Conservation (phyloP, 2,888 invertebrate genomes). For the Acanthosepion pharaonis region DNA sequence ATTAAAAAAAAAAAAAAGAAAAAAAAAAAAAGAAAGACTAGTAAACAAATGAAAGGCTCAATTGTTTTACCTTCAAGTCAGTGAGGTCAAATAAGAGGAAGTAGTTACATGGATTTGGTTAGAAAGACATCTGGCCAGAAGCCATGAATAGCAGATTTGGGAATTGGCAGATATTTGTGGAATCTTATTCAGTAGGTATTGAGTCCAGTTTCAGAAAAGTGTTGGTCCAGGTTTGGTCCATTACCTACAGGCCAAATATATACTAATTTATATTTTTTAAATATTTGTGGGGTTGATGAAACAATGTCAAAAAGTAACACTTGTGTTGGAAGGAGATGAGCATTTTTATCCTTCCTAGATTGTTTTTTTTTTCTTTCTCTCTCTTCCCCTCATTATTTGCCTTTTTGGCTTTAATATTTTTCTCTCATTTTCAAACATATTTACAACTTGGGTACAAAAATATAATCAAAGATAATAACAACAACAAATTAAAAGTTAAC, state of each 20-base stretch:
- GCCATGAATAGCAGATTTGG: background rate
- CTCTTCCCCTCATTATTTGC: background rate
- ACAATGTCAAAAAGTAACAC: background rate
- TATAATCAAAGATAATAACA: conserved; percentile 1
- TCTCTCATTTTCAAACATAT: background rate
- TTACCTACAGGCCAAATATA: background rate
- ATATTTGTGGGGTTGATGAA: background rate
- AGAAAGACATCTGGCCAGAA: background rate
- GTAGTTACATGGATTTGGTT: background rate
- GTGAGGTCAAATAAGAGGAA: background rate
- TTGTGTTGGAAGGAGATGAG: background rate
- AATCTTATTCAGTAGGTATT: background rate
- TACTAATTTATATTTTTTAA: background rate
- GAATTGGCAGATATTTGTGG: background rate
- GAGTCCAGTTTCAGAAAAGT: background rate
- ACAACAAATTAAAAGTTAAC: background rate
- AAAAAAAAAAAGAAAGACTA: background rate
- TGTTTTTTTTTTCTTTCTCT: background rate
- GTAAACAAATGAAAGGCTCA: background rate
- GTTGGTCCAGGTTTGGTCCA: background rate
- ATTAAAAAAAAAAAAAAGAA: background rate
- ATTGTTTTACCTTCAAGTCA: background rate
- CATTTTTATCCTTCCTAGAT: background rate
- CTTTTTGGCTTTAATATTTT: background rate
- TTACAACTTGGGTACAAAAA: conserved; percentile 33